Evolutionary conservation across 2,888 invertebrate genomes (phyloP), one percentile per base, ranked within the genome.

Genomic region (Junonia oenone): DNA sequence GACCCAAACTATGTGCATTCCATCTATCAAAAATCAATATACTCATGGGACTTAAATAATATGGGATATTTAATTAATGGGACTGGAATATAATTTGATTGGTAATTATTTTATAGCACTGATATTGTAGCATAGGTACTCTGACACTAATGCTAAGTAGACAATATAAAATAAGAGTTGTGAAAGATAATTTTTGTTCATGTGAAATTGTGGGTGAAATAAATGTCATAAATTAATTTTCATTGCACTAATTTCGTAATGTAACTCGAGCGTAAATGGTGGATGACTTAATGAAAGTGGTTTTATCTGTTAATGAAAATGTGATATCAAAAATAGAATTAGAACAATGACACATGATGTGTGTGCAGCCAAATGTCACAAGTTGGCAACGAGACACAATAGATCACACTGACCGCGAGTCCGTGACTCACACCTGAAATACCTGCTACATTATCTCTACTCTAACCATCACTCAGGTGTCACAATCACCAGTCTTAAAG

Each of bases 401-500:
- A 3, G 22, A n/a, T 38, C 11, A n/a, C 31, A 31, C 22, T 43
- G n/a, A 43, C 43, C n/a, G 13, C 13, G 22, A 26, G 8, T 22
- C 6, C 8, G 26, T 43, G 43, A 22, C 22, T 22, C 22, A 43
- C 19, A n/a, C 38, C 22, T 22, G 5, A 9, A 40, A 4, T n/a
- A 43, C n/a, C 13, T 13, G 26, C 22, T 26, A 2, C 26, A 8
- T n/a, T 13, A 43, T 5, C 6, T 6, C 13, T 43, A 43, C 11
- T 6, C 2, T 22, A 13, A 22, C 6, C 26, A 26, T 43, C 13
- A 13, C 8, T 13, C 26, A 17, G 6, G 15, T 37, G 14, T 13
- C 35, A 45, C 8, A 35, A 15, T 13, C 14, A 17, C 72, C 79
- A 82, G 79, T 81, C 79, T 80, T 79, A 48, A 59, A 75, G 69